Evolutionary conservation across 2,797 vertebrate genomes (phyloP).

Genomic region (Pangasius larnaudii): DNA sequence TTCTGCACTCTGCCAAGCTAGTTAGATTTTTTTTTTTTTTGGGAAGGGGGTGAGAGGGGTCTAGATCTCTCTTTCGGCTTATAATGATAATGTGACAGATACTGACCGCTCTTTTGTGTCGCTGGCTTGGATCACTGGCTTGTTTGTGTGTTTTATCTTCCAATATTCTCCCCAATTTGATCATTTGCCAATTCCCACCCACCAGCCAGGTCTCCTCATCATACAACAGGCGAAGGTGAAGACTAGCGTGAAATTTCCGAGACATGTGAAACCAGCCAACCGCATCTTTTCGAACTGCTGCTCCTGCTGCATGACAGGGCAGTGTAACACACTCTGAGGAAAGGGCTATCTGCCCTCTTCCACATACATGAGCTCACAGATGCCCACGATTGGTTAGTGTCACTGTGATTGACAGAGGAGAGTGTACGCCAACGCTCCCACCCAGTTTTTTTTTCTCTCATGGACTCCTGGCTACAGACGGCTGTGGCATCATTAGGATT

Average conservation of each 20-base stretch:
- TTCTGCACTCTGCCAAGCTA: not conserved
- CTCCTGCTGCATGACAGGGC: not conserved
- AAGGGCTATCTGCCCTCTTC: not conserved
- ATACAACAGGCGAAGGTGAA: not conserved
- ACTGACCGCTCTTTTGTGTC: not conserved
- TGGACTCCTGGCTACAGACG: not conserved
- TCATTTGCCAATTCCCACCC: not conserved
- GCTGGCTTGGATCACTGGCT: not conserved
- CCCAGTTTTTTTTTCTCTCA: not conserved
- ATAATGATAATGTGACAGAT: not conserved
- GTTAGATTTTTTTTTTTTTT: not conserved
- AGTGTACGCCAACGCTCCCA: not conserved
- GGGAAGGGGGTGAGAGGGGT: not conserved
- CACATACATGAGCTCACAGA: not conserved
- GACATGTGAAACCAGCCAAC: not conserved
- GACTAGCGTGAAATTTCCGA: not conserved
- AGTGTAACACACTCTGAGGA: not conserved
- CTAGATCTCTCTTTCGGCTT: not conserved
- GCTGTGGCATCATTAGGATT: not conserved
- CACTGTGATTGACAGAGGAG: not conserved
- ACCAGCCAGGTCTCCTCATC: not conserved
- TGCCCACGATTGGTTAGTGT: not conserved
- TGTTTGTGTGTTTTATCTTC: not conserved
- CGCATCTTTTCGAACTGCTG: not conserved
- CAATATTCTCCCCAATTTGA: not conserved